These are phyloP conservation scores for Melanostoma scalare DNA, from an alignment of 2,888 invertebrate species.

Conservation along the genomic window DNA sequence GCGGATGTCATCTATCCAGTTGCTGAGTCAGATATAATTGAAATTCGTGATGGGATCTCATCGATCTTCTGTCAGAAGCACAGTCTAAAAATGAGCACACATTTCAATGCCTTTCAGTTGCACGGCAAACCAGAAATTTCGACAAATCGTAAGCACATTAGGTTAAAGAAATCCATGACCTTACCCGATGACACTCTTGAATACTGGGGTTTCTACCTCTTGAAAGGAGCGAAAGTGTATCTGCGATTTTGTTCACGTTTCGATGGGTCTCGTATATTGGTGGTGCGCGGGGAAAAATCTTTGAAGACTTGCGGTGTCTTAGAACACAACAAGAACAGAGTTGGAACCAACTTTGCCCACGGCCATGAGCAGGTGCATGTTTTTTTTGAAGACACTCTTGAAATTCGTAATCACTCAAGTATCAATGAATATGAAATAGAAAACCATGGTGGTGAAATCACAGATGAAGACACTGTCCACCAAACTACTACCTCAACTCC, in stretches of 20 bases:
- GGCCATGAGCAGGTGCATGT: slow-evolving; percentile 83
- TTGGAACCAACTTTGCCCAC: slow-evolving; percentile 83
- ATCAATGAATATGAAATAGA: slow-evolving; percentile 71
- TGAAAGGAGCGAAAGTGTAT: slow-evolving; percentile 89
- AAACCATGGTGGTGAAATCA: slow-evolving; percentile 80
- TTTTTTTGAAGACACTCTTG: slow-evolving; percentile 85
- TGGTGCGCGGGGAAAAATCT: slow-evolving; percentile 90
- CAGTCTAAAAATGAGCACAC: slow-evolving; percentile 88
- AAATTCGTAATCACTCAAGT: slow-evolving; percentile 77
- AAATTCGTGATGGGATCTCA: slow-evolving; percentile 91
- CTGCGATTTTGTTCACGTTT: slow-evolving; percentile 91
- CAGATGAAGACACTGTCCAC: slow-evolving; percentile 74
- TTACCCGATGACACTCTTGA: slow-evolving; percentile 93
- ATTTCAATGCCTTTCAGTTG: slow-evolving; percentile 89
- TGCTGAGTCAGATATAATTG: slow-evolving; percentile 92
- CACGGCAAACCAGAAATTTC: slow-evolving; percentile 87
- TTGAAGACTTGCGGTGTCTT: slow-evolving; percentile 90
- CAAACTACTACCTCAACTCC: slow-evolving; percentile 20
- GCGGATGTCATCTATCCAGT: slow-evolving; percentile 90
- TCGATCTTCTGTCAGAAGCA: slow-evolving; percentile 92
- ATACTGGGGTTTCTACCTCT: slow-evolving; percentile 93
- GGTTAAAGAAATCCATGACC: slow-evolving; percentile 91
- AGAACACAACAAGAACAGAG: slow-evolving; percentile 87
- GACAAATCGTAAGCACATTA: slow-evolving; percentile 87
- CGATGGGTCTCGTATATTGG: slow-evolving; percentile 90